phyloP scores from a whole-genome alignment of 2,888 invertebrate species.

The Dorcus hopei region DNA sequence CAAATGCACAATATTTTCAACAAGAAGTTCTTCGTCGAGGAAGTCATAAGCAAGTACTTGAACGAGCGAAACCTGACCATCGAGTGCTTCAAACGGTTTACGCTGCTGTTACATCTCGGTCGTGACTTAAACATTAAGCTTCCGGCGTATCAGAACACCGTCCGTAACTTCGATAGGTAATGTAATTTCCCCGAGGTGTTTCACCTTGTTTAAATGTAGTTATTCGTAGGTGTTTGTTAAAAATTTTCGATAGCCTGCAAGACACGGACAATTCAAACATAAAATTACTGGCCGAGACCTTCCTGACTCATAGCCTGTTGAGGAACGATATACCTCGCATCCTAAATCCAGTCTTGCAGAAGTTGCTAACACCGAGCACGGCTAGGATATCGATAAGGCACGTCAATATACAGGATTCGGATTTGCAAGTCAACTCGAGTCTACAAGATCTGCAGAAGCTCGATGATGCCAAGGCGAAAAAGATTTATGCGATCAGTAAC shows the following conservation, averaged over 20 bases:
- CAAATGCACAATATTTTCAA: conserved; percentile 72
- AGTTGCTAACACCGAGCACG: conserved; percentile 74
- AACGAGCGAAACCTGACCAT: conserved; percentile 51
- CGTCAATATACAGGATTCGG: conserved; percentile 54
- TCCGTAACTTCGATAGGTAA: conserved; percentile 61
- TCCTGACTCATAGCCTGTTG: conserved; percentile 70
- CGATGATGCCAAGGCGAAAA: conserved; percentile 48
- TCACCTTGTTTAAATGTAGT: not conserved
- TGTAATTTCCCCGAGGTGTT: too few species aligned
- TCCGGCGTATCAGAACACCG: conserved; percentile 44
- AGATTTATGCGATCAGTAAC: conserved; percentile 79
- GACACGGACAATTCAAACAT: conserved; percentile 56
- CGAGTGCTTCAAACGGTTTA: conserved; percentile 63
- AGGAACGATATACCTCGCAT: conserved; percentile 76
- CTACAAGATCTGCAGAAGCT: conserved; percentile 36
- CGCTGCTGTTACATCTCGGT: conserved; percentile 74
- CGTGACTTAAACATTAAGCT: conserved; percentile 61
- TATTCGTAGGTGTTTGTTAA: conserved; percentile 63
- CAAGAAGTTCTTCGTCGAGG: conserved; percentile 61
- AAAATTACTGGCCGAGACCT: conserved; percentile 66
- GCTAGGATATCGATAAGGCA: conserved; percentile 79
- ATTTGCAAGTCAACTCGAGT: conserved; percentile 37
- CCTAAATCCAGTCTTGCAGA: conserved; percentile 72
- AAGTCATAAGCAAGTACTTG: conserved; percentile 59
- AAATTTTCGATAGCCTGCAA: conserved; percentile 68